phyloP scores from a whole-genome alignment of 2,113 vertebrate species.

The Eudyptes chrysolophus region DNA sequence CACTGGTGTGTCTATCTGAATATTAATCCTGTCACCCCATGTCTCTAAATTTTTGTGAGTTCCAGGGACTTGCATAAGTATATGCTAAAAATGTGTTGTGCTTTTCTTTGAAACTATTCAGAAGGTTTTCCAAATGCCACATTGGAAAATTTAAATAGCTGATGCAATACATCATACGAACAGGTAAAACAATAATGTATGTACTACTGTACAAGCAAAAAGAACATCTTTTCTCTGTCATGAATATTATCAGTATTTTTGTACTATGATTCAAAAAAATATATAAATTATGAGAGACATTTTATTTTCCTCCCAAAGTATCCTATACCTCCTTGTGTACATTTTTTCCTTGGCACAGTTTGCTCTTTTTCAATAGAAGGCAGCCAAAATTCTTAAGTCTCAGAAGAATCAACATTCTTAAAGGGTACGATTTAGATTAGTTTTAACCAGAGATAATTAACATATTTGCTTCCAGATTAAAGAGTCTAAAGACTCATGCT shows the following conservation, averaged over 20 bases:
- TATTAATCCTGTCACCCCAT: neutral
- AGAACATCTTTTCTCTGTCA: neutral
- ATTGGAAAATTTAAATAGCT: neutral
- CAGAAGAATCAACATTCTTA: neutral
- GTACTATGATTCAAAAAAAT: neutral
- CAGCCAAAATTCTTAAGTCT: neutral
- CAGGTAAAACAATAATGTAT: neutral
- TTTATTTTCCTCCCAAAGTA: neutral
- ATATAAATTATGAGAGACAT: neutral
- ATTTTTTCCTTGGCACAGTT: neutral
- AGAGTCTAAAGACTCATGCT: neutral
- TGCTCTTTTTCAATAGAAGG: neutral
- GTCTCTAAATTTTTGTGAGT: neutral
- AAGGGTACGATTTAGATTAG: neutral
- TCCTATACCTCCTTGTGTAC: neutral
- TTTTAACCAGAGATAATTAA: conserved; percentile 13
- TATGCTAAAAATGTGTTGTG: neutral
- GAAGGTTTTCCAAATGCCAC: neutral
- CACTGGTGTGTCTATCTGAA: neutral
- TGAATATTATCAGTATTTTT: neutral
- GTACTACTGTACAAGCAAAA: neutral
- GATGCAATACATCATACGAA: neutral
- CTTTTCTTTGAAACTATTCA: neutral
- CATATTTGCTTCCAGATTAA: conserved; percentile 36
- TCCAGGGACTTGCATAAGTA: neutral